phyloP scores from a whole-genome alignment of 2,888 invertebrate genomes.

The Beris chalybata region DNA sequence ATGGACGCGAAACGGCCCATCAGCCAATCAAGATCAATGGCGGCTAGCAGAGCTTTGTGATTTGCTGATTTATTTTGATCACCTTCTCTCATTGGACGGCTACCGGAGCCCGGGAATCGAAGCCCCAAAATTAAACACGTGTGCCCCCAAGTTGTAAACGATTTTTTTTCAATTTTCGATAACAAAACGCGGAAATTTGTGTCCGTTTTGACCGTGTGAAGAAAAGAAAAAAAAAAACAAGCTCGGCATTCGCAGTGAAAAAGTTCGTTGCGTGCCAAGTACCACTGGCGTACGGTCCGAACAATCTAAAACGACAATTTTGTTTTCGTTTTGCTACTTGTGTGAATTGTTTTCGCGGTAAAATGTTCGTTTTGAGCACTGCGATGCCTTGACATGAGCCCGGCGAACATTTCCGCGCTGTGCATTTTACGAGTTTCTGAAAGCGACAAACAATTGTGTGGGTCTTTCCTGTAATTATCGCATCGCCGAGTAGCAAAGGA shows the following conservation, averaged over 20 bases:
- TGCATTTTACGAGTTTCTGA: too few species aligned
- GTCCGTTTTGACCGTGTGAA: neutral
- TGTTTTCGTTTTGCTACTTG: too few species aligned
- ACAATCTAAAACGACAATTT: too few species aligned
- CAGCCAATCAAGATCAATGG: slow-evolving; percentile 48
- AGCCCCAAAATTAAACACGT: slow-evolving; percentile 43
- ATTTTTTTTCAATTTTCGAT: slow-evolving; percentile 9
- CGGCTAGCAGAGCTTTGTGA: slow-evolving; percentile 45
- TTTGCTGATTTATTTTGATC: slow-evolving; percentile 41
- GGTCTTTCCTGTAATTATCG: too few species aligned
- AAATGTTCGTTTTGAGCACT: too few species aligned
- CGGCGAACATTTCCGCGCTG: too few species aligned
- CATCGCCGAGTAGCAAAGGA: too few species aligned
- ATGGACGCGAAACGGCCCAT: slow-evolving; percentile 46
- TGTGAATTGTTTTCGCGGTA: too few species aligned
- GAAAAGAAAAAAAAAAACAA: too few species aligned
- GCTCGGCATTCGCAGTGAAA: neutral
- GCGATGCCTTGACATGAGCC: too few species aligned
- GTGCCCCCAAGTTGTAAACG: slow-evolving; percentile 32
- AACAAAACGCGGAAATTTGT: slow-evolving; percentile 1
- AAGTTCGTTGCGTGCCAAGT: neutral
- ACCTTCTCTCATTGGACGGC: slow-evolving; percentile 44
- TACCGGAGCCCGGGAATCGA: slow-evolving; percentile 39
- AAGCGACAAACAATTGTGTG: too few species aligned
- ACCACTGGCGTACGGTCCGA: too few species aligned